Percentiles rank a stretch among this genome's conserved stretches.
Evolutionary conservation across 2,113 vertebrate genomes (phyloP).

Genomic region (Merops nubicus): DNA sequence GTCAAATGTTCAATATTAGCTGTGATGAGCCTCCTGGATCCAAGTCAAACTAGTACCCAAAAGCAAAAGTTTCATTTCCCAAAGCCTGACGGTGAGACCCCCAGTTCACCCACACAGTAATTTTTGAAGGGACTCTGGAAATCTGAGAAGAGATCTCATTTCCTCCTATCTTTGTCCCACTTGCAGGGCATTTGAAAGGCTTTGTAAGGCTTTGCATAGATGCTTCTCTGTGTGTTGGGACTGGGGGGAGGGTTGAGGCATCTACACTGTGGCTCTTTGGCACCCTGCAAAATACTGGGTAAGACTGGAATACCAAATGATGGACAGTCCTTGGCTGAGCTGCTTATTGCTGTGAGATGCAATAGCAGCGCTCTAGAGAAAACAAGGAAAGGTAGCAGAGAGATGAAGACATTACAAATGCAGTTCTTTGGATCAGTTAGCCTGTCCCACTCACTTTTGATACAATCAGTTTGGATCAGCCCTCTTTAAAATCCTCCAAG

Average conservation of each 20-base stretch:
- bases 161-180: conserved; percentile 57
- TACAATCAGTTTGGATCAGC: background rate
- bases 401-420: background rate
- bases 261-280: conserved; percentile 27
- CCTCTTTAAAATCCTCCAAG: background rate
- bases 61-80: background rate
- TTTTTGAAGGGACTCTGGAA: conserved; percentile 49
- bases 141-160: conserved; percentile 55
- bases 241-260: conserved; percentile 25
- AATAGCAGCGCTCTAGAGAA: background rate
- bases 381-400: background rate
- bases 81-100: background rate
- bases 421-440: background rate
- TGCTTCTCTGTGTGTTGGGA: conserved; percentile 19
- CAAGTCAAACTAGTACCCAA: background rate
- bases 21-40: background rate
- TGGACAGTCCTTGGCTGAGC: background rate
- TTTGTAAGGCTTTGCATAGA: conserved; percentile 56
- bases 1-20: background rate
- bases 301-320: conserved; percentile 35
- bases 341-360: background rate
- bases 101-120: background rate
- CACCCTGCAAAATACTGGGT: conserved; percentile 18
- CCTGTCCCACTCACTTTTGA: background rate
- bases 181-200: conserved; percentile 45